Evolutionary conservation across 2,113 vertebrate species (phyloP).

Genomic region (Pelodiscus sinensis): DNA sequence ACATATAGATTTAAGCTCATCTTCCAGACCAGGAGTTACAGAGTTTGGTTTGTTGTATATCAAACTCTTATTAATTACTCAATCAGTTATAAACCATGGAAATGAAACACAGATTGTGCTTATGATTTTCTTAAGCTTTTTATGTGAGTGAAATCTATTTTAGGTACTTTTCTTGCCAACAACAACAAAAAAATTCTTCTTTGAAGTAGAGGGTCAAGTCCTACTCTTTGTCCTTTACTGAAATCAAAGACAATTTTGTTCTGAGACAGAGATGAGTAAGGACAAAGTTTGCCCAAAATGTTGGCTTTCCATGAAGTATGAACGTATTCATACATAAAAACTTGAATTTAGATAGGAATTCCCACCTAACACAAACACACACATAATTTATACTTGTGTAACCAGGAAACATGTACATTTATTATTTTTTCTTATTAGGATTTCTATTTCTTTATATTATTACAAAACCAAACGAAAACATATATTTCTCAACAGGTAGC

Average conservation of each 20-base stretch:
- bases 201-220: background rate
- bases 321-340: background rate
- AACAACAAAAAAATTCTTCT: background rate
- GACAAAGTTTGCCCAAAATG: background rate
- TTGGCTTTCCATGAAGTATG: background rate
- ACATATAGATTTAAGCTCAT: background rate
- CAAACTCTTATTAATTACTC: background rate
- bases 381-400: background rate
- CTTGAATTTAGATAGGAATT: background rate
- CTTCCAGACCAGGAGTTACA: background rate
- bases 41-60: background rate
- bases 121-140: background rate
- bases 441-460: background rate
- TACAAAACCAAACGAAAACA: background rate
- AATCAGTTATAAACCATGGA: background rate
- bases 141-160: background rate
- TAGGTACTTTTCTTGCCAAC: rapidly evolving
- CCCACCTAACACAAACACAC: background rate
- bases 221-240: rapidly evolving
- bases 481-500: background rate
- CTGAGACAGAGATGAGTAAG: background rate
- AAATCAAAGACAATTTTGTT: background rate
- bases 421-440: background rate
- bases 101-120: background rate
- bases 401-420: background rate